Percentiles rank a stretch among this genome's conserved stretches.
Evolutionary conservation across 2,113 vertebrate species (phyloP).

Genomic region (Gavia stellata): DNA sequence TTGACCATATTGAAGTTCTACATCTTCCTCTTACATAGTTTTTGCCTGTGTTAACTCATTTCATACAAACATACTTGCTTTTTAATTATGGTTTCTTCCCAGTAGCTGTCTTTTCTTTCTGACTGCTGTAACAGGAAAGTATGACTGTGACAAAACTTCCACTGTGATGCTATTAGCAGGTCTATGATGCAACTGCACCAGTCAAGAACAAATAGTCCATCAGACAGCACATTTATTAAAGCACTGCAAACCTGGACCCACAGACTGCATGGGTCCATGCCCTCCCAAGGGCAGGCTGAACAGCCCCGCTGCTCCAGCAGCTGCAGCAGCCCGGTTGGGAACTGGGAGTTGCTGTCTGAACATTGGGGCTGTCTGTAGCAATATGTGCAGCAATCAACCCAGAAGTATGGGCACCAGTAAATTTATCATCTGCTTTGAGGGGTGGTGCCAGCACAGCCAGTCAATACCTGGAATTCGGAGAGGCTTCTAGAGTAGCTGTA

Average conservation of each 20-base stretch:
- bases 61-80: not conserved
- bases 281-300: not conserved
- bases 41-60: not conserved
- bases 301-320: not conserved
- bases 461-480: not conserved
- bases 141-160: not conserved
- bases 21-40: not conserved
- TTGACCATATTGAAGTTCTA: not conserved
- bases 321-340: fast-evolving
- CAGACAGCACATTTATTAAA: not conserved
- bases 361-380: not conserved
- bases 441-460: not conserved
- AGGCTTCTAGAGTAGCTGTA: not conserved
- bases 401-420: not conserved
- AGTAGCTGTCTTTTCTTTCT: not conserved
- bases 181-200: not conserved
- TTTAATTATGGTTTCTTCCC: not conserved
- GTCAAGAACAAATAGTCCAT: not conserved
- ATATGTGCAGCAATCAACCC: not conserved
- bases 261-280: too few relatives aligned
- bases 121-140: not conserved
- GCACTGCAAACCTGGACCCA: not conserved
- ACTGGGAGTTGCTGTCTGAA: not conserved
- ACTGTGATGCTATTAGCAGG: not conserved
- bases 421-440: not conserved